phyloP scores from a whole-genome alignment of 2,113 vertebrate species.

The Gallinago media region DNA sequence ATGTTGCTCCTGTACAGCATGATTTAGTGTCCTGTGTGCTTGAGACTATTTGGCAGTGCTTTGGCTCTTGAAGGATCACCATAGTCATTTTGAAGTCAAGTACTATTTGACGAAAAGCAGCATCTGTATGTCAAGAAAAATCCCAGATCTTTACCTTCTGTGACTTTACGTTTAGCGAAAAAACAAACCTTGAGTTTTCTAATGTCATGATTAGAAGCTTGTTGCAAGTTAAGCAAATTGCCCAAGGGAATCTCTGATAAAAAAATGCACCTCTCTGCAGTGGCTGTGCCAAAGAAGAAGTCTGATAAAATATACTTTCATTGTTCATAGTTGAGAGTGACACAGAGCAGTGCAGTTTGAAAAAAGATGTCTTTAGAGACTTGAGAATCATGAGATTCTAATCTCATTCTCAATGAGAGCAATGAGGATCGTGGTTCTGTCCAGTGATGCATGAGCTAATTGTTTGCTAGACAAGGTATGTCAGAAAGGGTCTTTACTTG shows the following conservation, averaged over 20 bases:
- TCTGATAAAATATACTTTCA: not conserved
- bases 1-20: not conserved
- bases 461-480: fast-evolving
- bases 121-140: not conserved
- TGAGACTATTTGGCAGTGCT: not conserved
- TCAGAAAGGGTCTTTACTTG: not conserved
- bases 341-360: not conserved
- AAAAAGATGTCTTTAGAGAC: not conserved
- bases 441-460: not conserved
- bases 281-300: not conserved
- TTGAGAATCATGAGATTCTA: no score
- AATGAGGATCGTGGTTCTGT: not conserved
- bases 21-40: not conserved
- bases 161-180: not conserved
- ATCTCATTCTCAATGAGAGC: no score
- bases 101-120: not conserved
- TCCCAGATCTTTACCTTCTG: not conserved
- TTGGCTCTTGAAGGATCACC: not conserved
- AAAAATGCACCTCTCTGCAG: not conserved
- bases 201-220: not conserved
- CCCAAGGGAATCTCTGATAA: not conserved
- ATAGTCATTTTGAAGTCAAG: not conserved
- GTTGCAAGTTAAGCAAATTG: not conserved
- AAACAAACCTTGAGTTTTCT: not conserved
- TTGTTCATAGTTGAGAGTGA: not conserved